Evolutionary conservation across 2,797 vertebrate species (phyloP), one percentile per base, ranked within the genome.

Genomic region (Mormyrops attenuatus): DNA sequence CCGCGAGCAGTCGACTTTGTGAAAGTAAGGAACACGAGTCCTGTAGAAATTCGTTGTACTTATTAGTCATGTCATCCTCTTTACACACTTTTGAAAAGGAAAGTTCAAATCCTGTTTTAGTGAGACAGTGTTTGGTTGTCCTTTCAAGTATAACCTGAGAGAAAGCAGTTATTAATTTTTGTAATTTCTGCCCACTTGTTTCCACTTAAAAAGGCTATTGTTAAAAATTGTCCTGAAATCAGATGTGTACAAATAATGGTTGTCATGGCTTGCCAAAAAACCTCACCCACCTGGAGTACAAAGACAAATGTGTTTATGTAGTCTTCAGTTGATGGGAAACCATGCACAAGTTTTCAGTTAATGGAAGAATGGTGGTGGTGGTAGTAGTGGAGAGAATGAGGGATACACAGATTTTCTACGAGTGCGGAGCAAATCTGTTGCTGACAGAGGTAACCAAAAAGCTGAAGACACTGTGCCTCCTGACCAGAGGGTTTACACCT

Each of bases 1-100:
- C 97, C 98, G 22, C 95, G 98, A 94, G 98, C 99, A 55, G 95
- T 99, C 20, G 96, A 98, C 11, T 98, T 97, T 93, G 97, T 99
- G 89, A 98, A 98, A 95, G 99, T 99, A 93, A 93, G 96, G 95
- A 89, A 41, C 22, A 49, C 50, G 9, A 47, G 20, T n/a, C 5
- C 20, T 41, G 38, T 20, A 82, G 77, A 82, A 44, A 82, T 20
- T 8, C 73, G 17, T 1, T 41, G 26, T 66, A 57, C 55, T 57
- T 73, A 73, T 38, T 38, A 38, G 66, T 38, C 66, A 38, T 73
- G 13, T 17, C 66, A 73, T 73, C 1, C 66, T 73, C 13, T 49
- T 84, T 22, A 49, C 80, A 84, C 20, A 84, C 13, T 73, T 73
- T 38, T 73, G 30, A 73, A 73, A 73, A 17, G 66, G 30, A 73